These are phyloP conservation scores for Crotalus horridus DNA, from an alignment of 2,113 vertebrate genomes.

Conservation along the genomic window DNA sequence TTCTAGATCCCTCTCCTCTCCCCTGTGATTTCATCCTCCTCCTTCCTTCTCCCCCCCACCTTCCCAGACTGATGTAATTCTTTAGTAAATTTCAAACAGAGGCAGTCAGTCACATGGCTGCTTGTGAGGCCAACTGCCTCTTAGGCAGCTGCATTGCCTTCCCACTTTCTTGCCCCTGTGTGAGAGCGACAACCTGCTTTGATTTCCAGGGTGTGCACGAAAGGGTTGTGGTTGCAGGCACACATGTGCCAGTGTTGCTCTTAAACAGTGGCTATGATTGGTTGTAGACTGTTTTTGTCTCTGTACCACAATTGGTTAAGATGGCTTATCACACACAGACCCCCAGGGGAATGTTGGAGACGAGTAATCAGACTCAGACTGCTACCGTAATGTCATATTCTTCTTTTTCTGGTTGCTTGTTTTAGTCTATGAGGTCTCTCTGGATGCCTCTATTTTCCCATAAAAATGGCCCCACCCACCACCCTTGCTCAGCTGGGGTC, in stretches of 20 bases:
- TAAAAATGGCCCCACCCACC: not conserved
- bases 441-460: accelerated
- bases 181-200: not conserved
- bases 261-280: not conserved
- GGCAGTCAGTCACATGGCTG: conserved; percentile 60
- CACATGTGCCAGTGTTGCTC: not conserved
- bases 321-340: not conserved
- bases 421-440: not conserved
- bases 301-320: conserved; percentile 7
- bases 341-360: not conserved
- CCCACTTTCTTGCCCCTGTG: not conserved
- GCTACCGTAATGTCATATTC: not conserved
- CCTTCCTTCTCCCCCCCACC: not conserved
- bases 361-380: not conserved
- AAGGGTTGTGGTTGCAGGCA: not conserved
- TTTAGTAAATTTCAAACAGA: conserved; percentile 65
- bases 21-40: not conserved
- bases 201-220: not conserved
- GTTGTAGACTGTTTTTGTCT: not conserved
- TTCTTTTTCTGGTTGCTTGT: not conserved
- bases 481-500: not conserved
- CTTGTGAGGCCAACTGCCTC: conserved; percentile 60
- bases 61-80: conserved; percentile 75
- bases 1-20: conserved; percentile 7
- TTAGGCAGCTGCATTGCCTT: conserved; percentile 53